These are phyloP conservation scores for Crossocerus cetratus DNA, from an alignment of 2,888 invertebrate genomes.

Conservation along the genomic window DNA sequence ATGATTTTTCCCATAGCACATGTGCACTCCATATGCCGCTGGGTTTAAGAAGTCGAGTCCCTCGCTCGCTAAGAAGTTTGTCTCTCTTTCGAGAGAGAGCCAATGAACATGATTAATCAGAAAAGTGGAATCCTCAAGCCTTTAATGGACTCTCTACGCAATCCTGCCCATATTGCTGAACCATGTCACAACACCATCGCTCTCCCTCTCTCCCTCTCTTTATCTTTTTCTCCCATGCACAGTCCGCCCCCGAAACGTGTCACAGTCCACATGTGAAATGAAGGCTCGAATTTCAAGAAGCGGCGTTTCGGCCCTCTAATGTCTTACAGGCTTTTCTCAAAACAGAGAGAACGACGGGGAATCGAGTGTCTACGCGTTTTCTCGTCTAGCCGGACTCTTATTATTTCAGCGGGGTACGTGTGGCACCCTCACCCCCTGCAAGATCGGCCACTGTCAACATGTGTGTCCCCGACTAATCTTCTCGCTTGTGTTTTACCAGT, in stretches of 20 bases:
- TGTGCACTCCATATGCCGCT: no score
- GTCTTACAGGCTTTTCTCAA: conserved; percentile 18
- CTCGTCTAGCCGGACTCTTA: conserved; percentile 24
- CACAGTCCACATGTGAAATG: conserved; percentile 22
- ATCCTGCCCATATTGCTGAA: conserved; percentile 11
- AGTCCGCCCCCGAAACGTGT: neutral
- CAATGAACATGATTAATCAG: neutral
- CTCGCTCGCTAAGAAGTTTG: no score
- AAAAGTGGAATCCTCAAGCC: conserved; percentile 9
- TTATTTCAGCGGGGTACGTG: conserved; percentile 33
- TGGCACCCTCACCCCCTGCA: no score
- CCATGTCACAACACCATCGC: conserved; percentile 45
- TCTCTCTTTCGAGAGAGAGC: no score
- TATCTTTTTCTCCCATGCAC: conserved; percentile 37
- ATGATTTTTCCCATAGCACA: no score
- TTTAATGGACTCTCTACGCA: conserved; percentile 2
- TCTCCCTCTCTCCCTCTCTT: no score
- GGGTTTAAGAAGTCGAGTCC: no score
- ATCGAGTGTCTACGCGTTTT: conserved; percentile 20
- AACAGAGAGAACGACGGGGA: conserved; percentile 9
- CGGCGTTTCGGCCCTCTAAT: neutral
- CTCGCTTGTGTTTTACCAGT: no score
- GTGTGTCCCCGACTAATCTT: no score
- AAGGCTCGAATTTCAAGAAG: conserved; percentile 43
- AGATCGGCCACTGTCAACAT: no score